Conservation (phyloP, 2,797 vertebrate species). For the Lacerta viridis region DNA sequence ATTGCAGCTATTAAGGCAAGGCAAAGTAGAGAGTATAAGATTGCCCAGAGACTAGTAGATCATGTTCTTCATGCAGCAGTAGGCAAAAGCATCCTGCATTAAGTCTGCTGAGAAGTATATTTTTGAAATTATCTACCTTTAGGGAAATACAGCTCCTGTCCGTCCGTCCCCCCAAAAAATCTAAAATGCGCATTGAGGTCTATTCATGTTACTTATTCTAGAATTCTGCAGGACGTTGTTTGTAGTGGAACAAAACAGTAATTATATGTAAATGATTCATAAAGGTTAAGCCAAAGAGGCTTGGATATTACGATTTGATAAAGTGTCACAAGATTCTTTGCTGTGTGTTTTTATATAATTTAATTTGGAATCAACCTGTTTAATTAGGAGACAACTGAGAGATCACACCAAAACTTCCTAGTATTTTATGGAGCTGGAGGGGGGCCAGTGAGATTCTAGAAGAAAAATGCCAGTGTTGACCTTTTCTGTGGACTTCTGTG, state of each 20-base stretch:
- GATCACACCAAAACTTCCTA: too few species aligned
- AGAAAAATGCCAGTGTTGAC: too few species aligned
- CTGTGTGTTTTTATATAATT: too few species aligned
- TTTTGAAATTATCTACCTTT: constrained; percentile 4
- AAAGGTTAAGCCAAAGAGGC: not conserved
- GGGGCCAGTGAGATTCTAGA: too few species aligned
- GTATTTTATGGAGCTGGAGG: too few species aligned
- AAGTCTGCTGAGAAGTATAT: constrained; percentile 1
- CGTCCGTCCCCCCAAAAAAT: too few species aligned
- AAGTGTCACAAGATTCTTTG: too few species aligned
- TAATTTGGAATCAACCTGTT: too few species aligned
- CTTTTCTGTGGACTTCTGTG: too few species aligned
- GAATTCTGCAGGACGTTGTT: not conserved
- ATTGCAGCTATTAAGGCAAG: constrained; percentile 29
- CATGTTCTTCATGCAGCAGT: not conserved
- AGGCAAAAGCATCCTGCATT: not conserved
- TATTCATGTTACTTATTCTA: not conserved
- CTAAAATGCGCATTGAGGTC: not conserved
- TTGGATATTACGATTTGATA: too few species aligned
- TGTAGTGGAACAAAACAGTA: not conserved
- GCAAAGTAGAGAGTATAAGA: not conserved
- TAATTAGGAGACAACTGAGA: too few species aligned
- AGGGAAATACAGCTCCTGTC: not conserved
- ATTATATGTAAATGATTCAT: not conserved
- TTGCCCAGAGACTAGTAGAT: not conserved